Evolutionary conservation across 2,113 vertebrate genomes (phyloP), one percentile per base, ranked within the genome.

Genomic region (Carlito syrichta): DNA sequence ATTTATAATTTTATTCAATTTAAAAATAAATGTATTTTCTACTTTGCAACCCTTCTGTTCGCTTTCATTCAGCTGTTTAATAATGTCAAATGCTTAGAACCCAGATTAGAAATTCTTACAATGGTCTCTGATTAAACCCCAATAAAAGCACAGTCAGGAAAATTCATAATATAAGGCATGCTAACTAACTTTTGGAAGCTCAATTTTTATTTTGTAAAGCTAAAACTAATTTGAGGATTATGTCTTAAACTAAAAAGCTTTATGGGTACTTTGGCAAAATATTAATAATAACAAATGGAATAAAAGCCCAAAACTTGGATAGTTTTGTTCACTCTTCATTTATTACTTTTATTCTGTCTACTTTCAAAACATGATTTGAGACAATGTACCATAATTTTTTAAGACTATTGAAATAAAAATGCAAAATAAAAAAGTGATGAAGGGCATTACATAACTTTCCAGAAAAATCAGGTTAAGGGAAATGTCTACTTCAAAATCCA

Each of bases 61-160:
- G 58, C 86, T 93, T 95, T 97, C 97, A 96, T 92, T 97, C 96
- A 95, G 97, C 97, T 97, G 97, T 96, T 97, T 97, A 97, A 97
- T 97, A 98, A 97, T 96, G 97, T 97, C 96, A 97, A 92, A 97
- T 94, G 97, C 96, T 97, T 97, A 96, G 92, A 96, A 96, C 95
- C 69, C 95, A 97, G 94, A 98, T 98, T 98, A 98, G 96, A 97
- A 94, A 96, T 86, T 88, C 93, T 93, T 96, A 97, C 85, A 98
- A 97, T 97, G 91, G 96, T 83, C 91, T 97, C 97, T 97, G 97
- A 98, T 97, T 97, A 98, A 97, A 93, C 76, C n/a, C 71, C 77
- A 96, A 91, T 97, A 96, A 95, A 89, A 97, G 97, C 94, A 93
- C 77, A 83, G 91, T 94, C 95, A 97, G 97, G 97, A 95, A 95